These are phyloP conservation scores for Rosalia funebris DNA, from an alignment of 2,888 invertebrate species.

Conservation along the genomic window DNA sequence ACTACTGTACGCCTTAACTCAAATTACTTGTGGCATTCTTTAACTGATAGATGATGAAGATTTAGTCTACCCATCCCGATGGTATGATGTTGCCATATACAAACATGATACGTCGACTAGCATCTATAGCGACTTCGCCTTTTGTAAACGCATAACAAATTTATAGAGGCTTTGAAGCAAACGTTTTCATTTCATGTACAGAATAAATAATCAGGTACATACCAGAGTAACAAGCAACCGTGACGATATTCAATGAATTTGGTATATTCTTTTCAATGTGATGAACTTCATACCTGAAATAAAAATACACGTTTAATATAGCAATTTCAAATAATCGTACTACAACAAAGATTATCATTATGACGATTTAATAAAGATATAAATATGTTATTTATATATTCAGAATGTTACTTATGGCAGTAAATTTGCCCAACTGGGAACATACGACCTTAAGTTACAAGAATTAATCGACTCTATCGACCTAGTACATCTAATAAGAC, in stretches of 20 bases:
- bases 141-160: neutral
- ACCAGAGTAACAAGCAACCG: slow-evolving; percentile 9
- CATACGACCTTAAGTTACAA: too few relatives aligned
- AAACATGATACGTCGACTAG: neutral
- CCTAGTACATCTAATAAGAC: too few relatives aligned
- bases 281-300: slow-evolving; percentile 11
- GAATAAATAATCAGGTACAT: slow-evolving; percentile 9
- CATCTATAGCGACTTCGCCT: neutral
- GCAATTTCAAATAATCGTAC: too few relatives aligned
- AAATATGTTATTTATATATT: too few relatives aligned
- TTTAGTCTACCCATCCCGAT: neutral
- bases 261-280: neutral
- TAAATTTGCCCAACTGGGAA: too few relatives aligned
- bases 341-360: neutral
- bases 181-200: slow-evolving; percentile 11
- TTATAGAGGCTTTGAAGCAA: slow-evolving; percentile 13
- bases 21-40: too few relatives aligned
- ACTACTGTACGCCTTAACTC: too few relatives aligned
- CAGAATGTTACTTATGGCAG: too few relatives aligned
- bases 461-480: too few relatives aligned
- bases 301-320: neutral
- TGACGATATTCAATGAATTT: slow-evolving; percentile 11
- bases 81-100: neutral
- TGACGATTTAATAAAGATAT: neutral
- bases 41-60: too few relatives aligned